Percentiles rank a stretch among this genome's conserved stretches.
Evolutionary conservation across 2,113 vertebrate species (phyloP).

Genomic region (Pteruthius melanotis): DNA sequence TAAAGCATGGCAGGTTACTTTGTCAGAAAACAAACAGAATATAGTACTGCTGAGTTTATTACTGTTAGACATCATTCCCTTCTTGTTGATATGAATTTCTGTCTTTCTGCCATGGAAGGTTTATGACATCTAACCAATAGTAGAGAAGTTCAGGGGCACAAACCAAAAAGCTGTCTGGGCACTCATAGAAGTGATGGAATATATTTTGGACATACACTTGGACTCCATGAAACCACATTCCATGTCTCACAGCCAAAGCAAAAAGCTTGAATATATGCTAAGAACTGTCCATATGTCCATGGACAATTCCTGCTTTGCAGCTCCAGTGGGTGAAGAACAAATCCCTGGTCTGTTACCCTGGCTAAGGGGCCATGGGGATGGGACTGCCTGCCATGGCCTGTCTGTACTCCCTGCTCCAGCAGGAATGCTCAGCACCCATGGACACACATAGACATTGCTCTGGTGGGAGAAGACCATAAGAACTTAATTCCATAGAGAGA

Average conservation of each 20-base stretch:
- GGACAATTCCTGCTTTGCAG: background rate
- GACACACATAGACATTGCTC: background rate
- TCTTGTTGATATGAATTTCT: background rate
- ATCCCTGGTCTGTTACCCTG: background rate
- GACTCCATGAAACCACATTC: background rate
- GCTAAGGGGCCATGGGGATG: background rate
- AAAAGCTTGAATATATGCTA: background rate
- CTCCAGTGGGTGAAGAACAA: background rate
- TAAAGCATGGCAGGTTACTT: background rate
- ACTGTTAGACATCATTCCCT: background rate
- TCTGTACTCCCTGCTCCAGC: background rate
- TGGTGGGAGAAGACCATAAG: fast-evolving
- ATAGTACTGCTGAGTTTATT: background rate
- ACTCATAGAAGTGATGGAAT: background rate
- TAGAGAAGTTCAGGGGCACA: background rate
- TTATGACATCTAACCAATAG: background rate
- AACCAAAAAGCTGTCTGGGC: background rate
- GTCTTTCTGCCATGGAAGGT: background rate
- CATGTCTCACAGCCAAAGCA: background rate
- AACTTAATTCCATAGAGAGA: background rate
- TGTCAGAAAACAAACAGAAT: background rate
- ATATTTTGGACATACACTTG: background rate
- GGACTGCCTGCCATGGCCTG: background rate
- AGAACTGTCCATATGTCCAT: background rate
- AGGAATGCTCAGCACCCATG: background rate